These are phyloP conservation scores for Podarcis cretensis DNA, from an alignment of 2,113 vertebrate genomes.

Conservation along the genomic window DNA sequence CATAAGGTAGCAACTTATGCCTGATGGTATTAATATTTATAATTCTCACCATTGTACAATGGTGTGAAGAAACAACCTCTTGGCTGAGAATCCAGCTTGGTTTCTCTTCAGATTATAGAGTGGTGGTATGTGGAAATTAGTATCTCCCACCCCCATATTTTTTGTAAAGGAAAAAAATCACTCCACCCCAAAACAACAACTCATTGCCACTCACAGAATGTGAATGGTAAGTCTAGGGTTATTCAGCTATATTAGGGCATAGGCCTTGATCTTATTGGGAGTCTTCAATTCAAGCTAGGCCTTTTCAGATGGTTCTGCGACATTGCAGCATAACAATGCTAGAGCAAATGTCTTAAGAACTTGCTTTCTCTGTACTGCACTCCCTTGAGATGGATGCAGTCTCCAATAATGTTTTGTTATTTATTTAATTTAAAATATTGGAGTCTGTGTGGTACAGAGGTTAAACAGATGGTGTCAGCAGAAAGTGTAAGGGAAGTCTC, in stretches of 20 bases:
- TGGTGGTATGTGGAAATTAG: not conserved
- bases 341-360: not conserved
- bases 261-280: not conserved
- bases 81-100: not conserved
- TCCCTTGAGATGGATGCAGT: not conserved
- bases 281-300: constrained; percentile 26
- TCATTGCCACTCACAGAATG: not conserved
- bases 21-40: too few relatives aligned
- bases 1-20: not conserved
- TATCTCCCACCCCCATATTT: not conserved
- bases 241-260: not conserved
- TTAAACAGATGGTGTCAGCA: not conserved
- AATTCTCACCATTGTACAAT: not conserved
- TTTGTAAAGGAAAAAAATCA: not conserved
- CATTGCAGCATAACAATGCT: not conserved
- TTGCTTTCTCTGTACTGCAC: not conserved
- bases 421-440: not conserved
- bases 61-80: constrained; percentile 13
- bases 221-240: not conserved
- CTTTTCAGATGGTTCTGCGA: constrained; percentile 32
- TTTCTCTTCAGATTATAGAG: fast-evolving
- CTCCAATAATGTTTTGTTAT: too few relatives aligned
- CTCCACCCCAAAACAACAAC: not conserved
- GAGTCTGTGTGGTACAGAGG: not conserved
- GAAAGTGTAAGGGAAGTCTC: not conserved